Evolutionary conservation across 2,888 invertebrate species (phyloP).

Genomic region (Linyphia triangularis): DNA sequence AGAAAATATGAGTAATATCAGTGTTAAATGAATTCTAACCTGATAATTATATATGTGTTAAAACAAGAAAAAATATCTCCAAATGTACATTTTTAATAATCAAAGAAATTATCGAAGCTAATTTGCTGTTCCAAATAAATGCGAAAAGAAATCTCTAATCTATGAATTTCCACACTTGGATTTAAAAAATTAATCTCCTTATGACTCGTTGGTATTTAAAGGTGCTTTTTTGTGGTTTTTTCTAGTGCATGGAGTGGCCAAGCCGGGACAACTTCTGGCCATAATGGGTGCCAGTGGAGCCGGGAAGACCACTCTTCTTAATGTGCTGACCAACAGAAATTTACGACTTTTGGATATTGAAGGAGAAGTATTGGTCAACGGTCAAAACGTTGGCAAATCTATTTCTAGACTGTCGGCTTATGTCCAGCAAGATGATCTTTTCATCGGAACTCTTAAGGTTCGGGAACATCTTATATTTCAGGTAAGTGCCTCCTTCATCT

Average conservation of each 20-base stretch:
- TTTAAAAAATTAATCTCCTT: no score
- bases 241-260: constrained; percentile 89
- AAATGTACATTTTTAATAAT: no score
- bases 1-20: no score
- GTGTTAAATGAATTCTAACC: no score
- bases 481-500: constrained; percentile 85
- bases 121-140: no score
- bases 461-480: constrained; percentile 93
- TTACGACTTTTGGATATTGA: constrained; percentile 82
- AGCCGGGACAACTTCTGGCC: constrained; percentile 91
- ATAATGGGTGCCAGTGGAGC: constrained; percentile 91
- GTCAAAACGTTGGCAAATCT: constrained; percentile 81
- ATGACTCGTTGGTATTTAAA: no score
- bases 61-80: no score
- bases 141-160: no score
- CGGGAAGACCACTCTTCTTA: constrained; percentile 95
- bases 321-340: constrained; percentile 87
- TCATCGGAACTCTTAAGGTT: constrained; percentile 93
- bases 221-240: constrained; percentile 47
- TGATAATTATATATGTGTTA: no score
- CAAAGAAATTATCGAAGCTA: no score
- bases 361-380: constrained; percentile 84
- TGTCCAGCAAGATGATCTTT: constrained; percentile 95
- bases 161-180: no score
- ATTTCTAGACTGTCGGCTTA: constrained; percentile 86